Evolutionary conservation across 1,140 invertebrate species (phyloP).

Genomic region (Drosophila funebris): DNA sequence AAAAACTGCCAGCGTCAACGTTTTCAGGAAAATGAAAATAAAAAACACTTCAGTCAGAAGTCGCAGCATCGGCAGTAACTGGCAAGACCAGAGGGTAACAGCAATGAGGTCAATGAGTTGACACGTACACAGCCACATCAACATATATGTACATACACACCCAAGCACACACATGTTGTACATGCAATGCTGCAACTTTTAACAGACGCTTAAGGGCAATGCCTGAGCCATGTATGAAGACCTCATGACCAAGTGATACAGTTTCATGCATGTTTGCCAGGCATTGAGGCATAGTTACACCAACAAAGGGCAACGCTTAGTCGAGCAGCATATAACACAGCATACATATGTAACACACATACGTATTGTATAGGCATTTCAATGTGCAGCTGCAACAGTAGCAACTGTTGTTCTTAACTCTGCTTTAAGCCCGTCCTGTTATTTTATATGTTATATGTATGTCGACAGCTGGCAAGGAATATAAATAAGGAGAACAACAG

Average conservation of each 20-base stretch:
- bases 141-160: not conserved
- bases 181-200: slow-evolving; percentile 13
- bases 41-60: slow-evolving; percentile 20
- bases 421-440: slow-evolving; percentile 3
- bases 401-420: not conserved
- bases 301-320: slow-evolving; percentile 44
- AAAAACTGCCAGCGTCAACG: slow-evolving; percentile 26
- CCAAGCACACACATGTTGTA: not conserved
- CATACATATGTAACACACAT: not conserved
- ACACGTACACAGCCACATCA: slow-evolving; percentile 37
- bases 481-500: slow-evolving; percentile 19
- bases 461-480: slow-evolving; percentile 21
- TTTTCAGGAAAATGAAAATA: slow-evolving; percentile 9
- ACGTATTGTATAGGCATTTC: not conserved
- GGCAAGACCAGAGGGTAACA: slow-evolving; percentile 4
- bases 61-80: slow-evolving; percentile 3
- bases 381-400: not conserved
- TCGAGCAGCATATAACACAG: slow-evolving; percentile 1
- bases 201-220: slow-evolving; percentile 30
- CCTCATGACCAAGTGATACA: slow-evolving; percentile 52
- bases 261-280: slow-evolving; percentile 62
- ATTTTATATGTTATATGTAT: slow-evolving; percentile 6
- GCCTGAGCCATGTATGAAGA: slow-evolving; percentile 14
- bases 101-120: slow-evolving; percentile 56
- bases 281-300: slow-evolving; percentile 41